Percentiles rank a stretch among this genome's conserved stretches.
Evolutionary conservation across 2,888 invertebrate species (phyloP).

Genomic region (Griposia aprilina): DNA sequence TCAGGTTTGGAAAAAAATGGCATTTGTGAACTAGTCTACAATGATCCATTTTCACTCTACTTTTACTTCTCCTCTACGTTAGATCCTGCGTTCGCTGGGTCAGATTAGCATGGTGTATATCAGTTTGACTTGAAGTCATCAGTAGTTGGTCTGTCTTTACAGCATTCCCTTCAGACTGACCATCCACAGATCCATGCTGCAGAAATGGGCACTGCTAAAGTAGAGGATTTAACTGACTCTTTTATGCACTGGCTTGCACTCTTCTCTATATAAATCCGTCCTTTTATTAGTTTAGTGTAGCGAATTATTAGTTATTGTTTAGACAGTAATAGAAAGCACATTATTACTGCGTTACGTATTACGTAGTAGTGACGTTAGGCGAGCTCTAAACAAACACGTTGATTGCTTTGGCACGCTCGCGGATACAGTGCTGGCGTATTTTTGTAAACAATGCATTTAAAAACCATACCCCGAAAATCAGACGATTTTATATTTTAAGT

Average conservation of each 20-base stretch:
- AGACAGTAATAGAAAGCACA: constrained; percentile 20
- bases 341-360: constrained; percentile 5
- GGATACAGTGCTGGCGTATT: constrained; percentile 52
- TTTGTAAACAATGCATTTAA: constrained; percentile 63
- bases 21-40: not conserved
- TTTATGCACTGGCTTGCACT: not conserved
- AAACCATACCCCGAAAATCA: constrained; percentile 23
- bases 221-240: not conserved
- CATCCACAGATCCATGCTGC: not conserved
- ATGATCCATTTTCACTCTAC: not conserved
- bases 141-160: not conserved
- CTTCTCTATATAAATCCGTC: not conserved
- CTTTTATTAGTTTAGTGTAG: not conserved
- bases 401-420: constrained; percentile 56
- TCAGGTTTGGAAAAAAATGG: no score
- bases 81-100: not conserved
- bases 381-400: constrained; percentile 52
- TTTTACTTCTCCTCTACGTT: not conserved
- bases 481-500: constrained; percentile 4
- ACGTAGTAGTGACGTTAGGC: constrained; percentile 47
- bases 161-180: not conserved
- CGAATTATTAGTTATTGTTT: constrained; percentile 24
- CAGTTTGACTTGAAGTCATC: not conserved
- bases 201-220: not conserved
- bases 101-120: not conserved